phyloP scores from a whole-genome alignment of 2,797 vertebrate species.

The Perodicticus potto region DNA sequence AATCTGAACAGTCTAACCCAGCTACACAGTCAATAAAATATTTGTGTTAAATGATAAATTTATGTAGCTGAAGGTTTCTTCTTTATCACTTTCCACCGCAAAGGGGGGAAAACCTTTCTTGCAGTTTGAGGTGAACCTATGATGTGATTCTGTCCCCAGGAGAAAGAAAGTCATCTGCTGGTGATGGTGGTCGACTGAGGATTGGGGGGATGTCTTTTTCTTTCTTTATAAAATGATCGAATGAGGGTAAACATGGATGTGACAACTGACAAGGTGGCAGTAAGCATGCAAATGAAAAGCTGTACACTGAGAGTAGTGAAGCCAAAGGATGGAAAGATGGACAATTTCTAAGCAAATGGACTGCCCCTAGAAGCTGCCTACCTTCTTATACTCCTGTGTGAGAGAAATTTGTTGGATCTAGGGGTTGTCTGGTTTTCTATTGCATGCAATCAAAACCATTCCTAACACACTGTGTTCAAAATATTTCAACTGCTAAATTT shows the following conservation, averaged over 20 bases:
- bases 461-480: not conserved
- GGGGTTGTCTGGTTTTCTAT: not conserved
- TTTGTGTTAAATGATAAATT: not conserved
- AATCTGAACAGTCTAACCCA: not conserved
- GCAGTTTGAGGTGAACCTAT: not conserved
- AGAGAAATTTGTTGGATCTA: not conserved
- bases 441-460: not conserved
- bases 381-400: not conserved
- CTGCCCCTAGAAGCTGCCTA: not conserved
- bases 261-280: not conserved
- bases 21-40: not conserved
- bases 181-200: not conserved
- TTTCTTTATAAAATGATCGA: not conserved
- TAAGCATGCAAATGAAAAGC: not conserved
- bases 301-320: not conserved
- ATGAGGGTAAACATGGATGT: not conserved
- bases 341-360: not conserved
- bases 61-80: not conserved
- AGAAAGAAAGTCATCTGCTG: not conserved
- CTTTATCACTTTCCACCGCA: not conserved
- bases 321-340: not conserved
- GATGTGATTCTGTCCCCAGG: not conserved
- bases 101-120: not conserved
- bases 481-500: not conserved
- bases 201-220: not conserved